Percentiles rank a stretch among this genome's conserved stretches.
phyloP scores from a whole-genome alignment of 2,888 invertebrate genomes.

The Callimorpha dominula region DNA sequence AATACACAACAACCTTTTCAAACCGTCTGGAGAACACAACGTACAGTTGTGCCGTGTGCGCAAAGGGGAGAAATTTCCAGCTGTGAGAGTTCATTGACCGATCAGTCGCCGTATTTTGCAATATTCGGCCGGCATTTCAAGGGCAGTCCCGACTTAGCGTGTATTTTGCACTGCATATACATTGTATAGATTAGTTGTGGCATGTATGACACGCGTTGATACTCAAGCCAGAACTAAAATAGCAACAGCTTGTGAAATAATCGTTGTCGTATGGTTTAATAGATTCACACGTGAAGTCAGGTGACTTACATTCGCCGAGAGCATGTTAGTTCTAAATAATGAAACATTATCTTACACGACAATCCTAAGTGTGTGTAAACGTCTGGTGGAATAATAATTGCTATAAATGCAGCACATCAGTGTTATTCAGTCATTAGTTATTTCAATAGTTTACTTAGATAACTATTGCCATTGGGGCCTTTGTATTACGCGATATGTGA shows the following conservation, averaged over 20 bases:
- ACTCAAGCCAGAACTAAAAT: slow-evolving; percentile 78
- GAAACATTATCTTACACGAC: slow-evolving; percentile 8
- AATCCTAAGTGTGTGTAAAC: neutral
- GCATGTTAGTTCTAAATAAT: slow-evolving; percentile 38
- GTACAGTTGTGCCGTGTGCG: neutral
- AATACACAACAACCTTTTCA: neutral
- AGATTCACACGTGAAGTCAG: slow-evolving; percentile 56
- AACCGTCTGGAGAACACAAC: neutral
- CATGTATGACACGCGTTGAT: slow-evolving; percentile 54
- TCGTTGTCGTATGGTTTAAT: slow-evolving; percentile 52
- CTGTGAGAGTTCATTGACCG: slow-evolving; percentile 48
- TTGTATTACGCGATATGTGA: neutral
- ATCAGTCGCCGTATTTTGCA: slow-evolving; percentile 26
- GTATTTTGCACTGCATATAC: slow-evolving; percentile 49
- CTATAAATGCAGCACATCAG: neutral
- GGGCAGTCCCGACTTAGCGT: slow-evolving; percentile 37
- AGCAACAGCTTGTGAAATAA: slow-evolving; percentile 74
- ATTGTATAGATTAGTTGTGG: slow-evolving; percentile 49
- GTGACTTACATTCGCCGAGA: slow-evolving; percentile 49
- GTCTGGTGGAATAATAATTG: neutral
- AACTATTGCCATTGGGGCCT: neutral
- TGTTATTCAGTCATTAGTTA: slow-evolving; percentile 3
- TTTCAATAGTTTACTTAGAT: neutral
- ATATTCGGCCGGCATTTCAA: slow-evolving; percentile 47
- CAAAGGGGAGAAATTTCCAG: slow-evolving; percentile 42